Conservation (phyloP, 2,113 vertebrate species). For the Halcyon senegalensis region DNA sequence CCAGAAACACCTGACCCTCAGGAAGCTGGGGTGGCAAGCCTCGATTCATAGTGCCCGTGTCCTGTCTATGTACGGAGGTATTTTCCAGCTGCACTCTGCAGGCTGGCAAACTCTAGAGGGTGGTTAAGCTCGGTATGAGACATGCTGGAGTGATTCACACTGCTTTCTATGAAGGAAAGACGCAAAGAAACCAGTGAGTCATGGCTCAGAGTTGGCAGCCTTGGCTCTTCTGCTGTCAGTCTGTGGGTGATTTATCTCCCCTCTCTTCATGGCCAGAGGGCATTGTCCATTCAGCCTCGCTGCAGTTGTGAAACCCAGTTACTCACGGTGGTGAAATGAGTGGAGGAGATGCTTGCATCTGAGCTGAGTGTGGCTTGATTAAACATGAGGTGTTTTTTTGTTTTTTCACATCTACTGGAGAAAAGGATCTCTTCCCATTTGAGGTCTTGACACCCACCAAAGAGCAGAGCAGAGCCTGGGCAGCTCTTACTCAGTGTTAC, state of each 20-base stretch:
- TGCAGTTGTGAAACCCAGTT: constrained; percentile 28
- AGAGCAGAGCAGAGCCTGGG: not conserved
- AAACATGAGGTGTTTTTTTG: not conserved
- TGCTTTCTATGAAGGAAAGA: constrained; percentile 68
- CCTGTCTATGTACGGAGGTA: accelerated
- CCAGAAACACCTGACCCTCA: not conserved
- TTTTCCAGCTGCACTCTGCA: not conserved
- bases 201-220: constrained; percentile 15
- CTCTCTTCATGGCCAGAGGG: constrained; percentile 16
- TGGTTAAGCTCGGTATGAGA: constrained; percentile 26
- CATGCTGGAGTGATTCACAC: constrained; percentile 24
- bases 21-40: not conserved
- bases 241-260: not conserved
- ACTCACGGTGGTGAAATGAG: constrained; percentile 6
- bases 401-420: not conserved
- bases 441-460: not conserved
- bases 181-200: constrained; percentile 54
- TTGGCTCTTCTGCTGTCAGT: constrained; percentile 7
- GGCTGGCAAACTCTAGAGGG: not conserved
- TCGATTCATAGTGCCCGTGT: not conserved
- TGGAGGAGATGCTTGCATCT: not conserved
- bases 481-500: not conserved
- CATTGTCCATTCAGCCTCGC: not conserved
- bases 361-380: not conserved
- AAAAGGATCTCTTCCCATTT: not conserved